Conservation (phyloP, 2,113 vertebrate species). For the Colistium nudipinnis region DNA sequence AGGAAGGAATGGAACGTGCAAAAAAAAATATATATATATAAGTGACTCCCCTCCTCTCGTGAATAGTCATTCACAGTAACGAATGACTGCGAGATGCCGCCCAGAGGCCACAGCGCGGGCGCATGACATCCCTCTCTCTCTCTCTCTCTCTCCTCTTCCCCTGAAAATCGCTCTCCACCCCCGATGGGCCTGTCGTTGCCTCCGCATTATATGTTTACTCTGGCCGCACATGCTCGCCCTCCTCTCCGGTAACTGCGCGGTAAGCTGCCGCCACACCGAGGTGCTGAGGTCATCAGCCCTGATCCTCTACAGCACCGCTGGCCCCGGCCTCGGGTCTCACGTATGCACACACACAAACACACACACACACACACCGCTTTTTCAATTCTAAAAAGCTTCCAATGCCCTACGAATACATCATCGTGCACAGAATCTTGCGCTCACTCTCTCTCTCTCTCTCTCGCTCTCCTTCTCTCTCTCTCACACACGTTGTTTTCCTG, state of each 20-base stretch:
- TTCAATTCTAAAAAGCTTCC: too few species aligned
- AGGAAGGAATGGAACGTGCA: constrained; percentile 2
- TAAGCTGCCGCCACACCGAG: constrained; percentile 59
- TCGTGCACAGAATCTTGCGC: neutral
- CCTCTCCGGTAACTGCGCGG: constrained; percentile 46
- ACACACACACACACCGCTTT: neutral
- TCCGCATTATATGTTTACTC: constrained; percentile 62
- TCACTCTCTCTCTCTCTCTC: constrained; percentile 4
- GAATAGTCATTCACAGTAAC: constrained; percentile 1
- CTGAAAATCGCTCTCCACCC: too few species aligned
- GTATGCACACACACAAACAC: constrained; percentile 7
- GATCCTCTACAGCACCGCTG: constrained; percentile 51
- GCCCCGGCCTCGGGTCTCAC: constrained; percentile 38
- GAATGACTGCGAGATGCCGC: constrained; percentile 5
- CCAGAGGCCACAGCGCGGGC: neutral
- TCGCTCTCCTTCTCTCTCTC: neutral
- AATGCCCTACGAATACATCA: constrained; percentile 18
- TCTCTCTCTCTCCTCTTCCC: constrained; percentile 4
- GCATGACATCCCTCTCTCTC: constrained; percentile 6
- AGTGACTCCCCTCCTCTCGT: too few species aligned
- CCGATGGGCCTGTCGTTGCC: constrained; percentile 11
- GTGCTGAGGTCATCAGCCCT: constrained; percentile 72
- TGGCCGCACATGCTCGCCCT: constrained; percentile 52
- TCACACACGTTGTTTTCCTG: constrained; percentile 37
- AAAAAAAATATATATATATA: too few species aligned